Evolutionary conservation across 2,888 invertebrate genomes (phyloP).

Genomic region (Meganola albula): DNA sequence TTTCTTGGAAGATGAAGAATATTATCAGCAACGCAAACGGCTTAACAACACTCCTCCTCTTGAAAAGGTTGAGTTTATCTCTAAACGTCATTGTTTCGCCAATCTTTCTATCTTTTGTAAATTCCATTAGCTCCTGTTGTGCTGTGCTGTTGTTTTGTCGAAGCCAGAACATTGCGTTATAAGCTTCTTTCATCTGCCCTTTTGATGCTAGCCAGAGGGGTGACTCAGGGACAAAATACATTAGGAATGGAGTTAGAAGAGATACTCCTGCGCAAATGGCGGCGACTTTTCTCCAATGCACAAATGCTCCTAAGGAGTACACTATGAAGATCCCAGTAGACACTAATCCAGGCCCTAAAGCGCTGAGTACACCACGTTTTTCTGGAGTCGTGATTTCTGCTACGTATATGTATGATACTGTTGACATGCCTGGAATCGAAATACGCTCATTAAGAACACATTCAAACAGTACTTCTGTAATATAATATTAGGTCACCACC

Average conservation of each 20-base stretch:
- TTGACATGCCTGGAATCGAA: constrained; percentile 79
- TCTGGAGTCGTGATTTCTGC: constrained; percentile 83
- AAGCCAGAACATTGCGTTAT: constrained; percentile 80
- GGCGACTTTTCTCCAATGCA: constrained; percentile 82
- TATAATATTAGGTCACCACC: no score
- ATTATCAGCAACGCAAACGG: constrained; percentile 81
- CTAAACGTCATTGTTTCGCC: constrained; percentile 56
- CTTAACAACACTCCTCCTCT: constrained; percentile 78
- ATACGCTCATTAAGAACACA: no score
- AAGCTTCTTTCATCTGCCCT: constrained; percentile 78
- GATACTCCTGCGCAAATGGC: constrained; percentile 80
- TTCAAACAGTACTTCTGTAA: no score
- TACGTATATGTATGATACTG: constrained; percentile 82
- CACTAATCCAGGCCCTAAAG: constrained; percentile 83
- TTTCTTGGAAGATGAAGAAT: constrained; percentile 83
- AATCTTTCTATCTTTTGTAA: constrained; percentile 65
- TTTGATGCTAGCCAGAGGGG: constrained; percentile 82
- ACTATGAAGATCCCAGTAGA: constrained; percentile 84
- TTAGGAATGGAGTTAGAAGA: constrained; percentile 73
- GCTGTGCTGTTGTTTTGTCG: constrained; percentile 79
- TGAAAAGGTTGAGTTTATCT: constrained; percentile 61
- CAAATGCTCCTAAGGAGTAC: constrained; percentile 81
- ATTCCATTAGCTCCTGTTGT: constrained; percentile 80
- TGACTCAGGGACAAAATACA: constrained; percentile 82
- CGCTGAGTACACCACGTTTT: constrained; percentile 82